Evolutionary conservation across 2,113 vertebrate genomes (phyloP).

Genomic region (Accipiter virgatus): DNA sequence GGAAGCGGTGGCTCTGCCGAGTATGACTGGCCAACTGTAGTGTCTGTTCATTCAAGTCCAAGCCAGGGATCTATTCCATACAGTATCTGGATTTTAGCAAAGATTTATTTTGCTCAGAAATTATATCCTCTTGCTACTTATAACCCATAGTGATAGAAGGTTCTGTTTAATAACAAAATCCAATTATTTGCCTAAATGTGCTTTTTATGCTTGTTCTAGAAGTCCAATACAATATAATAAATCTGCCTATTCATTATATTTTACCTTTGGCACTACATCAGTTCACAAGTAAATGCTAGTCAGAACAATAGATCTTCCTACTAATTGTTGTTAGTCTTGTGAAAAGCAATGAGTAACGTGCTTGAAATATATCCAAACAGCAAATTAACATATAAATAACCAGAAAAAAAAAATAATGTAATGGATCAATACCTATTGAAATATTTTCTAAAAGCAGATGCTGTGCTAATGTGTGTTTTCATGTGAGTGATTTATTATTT

Average conservation of each 20-base stretch:
- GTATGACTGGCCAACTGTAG: background rate
- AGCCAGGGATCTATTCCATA: background rate
- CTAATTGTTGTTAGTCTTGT: conserved; percentile 40
- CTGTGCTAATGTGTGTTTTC: background rate
- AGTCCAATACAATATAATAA: background rate
- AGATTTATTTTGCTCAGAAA: background rate
- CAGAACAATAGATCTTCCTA: conserved; percentile 30
- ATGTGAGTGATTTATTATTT: background rate
- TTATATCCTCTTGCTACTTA: background rate
- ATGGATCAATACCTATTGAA: conserved; percentile 5
- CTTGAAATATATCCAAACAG: conserved; percentile 47
- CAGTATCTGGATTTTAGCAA: background rate
- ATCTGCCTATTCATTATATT: conserved; percentile 17
- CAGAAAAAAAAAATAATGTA: background rate
- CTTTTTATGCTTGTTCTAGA: background rate
- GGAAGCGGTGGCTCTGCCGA: background rate
- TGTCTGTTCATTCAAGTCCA: background rate
- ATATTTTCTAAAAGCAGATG: background rate
- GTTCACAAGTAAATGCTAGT: conserved; percentile 15
- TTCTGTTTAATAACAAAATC: conserved; percentile 24
- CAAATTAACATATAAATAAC: conserved; percentile 37
- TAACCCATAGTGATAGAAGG: background rate
- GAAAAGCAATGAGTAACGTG: background rate
- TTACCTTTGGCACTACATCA: conserved; percentile 28
- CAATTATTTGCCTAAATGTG: conserved; percentile 7